Base-by-base conservation (phyloP, 2,888 invertebrate genomes). In the Oscheius sp. region DNA sequence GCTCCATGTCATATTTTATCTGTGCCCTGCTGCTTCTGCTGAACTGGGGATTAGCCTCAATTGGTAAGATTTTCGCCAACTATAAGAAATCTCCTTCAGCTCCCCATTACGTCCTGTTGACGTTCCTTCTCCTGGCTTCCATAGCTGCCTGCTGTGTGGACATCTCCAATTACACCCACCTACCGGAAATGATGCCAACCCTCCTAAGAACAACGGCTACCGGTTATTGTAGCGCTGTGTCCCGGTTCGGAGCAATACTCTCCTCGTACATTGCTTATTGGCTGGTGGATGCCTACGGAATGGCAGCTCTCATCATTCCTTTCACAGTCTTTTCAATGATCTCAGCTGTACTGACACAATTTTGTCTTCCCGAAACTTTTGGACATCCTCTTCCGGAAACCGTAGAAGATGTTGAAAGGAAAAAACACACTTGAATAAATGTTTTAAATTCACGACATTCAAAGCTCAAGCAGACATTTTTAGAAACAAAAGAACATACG, bases 181-280 rank as follows among this genome's bases (percentile, higher is more conserved):
- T 61, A 13, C 61, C 61, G 7, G 61, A 61, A 43, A 21, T 61
- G 61, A 61, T 61, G 61, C 61, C 61, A n/a, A 61, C 61, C 43
- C 61, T 61, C 18, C 61, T 61, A 1, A 12, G 61, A 21, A 61
- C n/a, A 12, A 61, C 61, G 1, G 61, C 61, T 18, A 21, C 23
- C 2, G 61, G 61, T 21, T 61, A 41, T 43, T 41, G 43, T 21
- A 43, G 61, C 41, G 61, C 61, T 16, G n/a, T 23, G 3, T n/a
- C 43, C 7, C 35, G 45, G 18, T 9, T 61, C 18, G 61, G 61
- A 18, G 61, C 61, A 3, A 61, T 61, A 18, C 16, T 18, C 16
- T n/a, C 61, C 16, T 41, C 61, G 9, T 61, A 21, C 43, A 43
- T 61, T 18, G 16, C 61, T 7, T 61, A 61, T n/a, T 61, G 61